Evolutionary conservation across 1,140 invertebrate genomes (phyloP), one percentile per base, ranked within the genome.

Genomic region (Fopius arisanus): DNA sequence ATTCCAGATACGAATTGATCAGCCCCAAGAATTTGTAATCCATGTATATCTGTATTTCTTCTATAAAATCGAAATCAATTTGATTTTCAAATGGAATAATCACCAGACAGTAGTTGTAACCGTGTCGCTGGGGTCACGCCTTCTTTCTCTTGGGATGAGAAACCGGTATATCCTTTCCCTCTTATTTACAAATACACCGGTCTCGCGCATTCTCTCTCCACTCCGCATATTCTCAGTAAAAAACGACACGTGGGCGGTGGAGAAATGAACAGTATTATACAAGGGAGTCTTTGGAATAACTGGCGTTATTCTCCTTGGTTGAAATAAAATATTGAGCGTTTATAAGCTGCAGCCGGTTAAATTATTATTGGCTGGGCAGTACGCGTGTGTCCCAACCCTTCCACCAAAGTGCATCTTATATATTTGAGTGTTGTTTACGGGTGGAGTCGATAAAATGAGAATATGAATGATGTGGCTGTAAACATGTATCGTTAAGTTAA

Each of bases 31-130:
- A n/a, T n/a, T n/a, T n/a, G n/a, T n/a, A n/a, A n/a, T n/a, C n/a
- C n/a, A n/a, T n/a, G n/a, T n/a, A n/a, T n/a, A n/a, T 2, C 12
- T 37, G 9, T 5, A 37, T 10, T 3, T 3, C 33, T 37, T 23
- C 6, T 26, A 59, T 59, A 12, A 28, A 59, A 26, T 59, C 23
- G 21, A 59, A 59, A 59, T 59, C 54, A 59, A 59, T 59, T 59
- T 26, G 23, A 59, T 59, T 59, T 59, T 59, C 43, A 4, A 26
- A 5, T 3, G 23, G 1, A 59, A 77, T 85, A 83, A 84, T 84
- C 81, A 84, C 79, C 77, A 77, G 75, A 82, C 82, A 78, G 79
- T 83, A 82, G 82, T 82, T 83, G 78, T 76, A 80, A 67, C 29
- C 29, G 65, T 21, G 70, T 59, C 26, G 67, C 76, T 72, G 78